Base-by-base conservation (phyloP, 53 echinoderm and acorn worm genomes). In the Paracentrotus lividus region DNA sequence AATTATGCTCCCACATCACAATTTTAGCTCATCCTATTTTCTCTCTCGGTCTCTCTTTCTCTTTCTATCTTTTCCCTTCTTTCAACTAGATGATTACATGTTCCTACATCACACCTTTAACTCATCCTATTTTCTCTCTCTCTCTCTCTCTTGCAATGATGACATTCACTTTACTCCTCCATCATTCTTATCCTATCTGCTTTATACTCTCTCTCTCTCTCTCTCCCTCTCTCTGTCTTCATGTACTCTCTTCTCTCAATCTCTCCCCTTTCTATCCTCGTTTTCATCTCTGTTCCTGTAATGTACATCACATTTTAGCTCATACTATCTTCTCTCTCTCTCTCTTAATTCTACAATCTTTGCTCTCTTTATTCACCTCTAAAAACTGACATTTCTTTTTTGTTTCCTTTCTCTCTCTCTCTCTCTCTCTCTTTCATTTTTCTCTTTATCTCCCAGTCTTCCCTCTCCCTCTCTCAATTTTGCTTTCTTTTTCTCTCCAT, bases 251-350 rank as follows among this genome's bases (percentile, higher is more conserved):
- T 49, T n/a, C n/a, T n/a, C n/a, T n/a, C 3, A 5, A 38, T 42
- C 36, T 38, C 16, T 85, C 85, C 24, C 85, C 18, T 76, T 36
- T 6, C 2, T 9, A 51, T 76, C 26, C 76, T 38, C 32, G 9
- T 33, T 76, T 15, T 76, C 61, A n/a, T n/a, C n/a, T 15, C 76
- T 76, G 76, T 76, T 76, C 32, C 76, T 33, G 36, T 33, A n/a
- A n/a, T n/a, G n/a, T n/a, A n/a, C n/a, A n/a, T n/a, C n/a, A n/a
- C n/a, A n/a, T n/a, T n/a, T n/a, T n/a, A n/a, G n/a, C n/a, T n/a
- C n/a, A n/a, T n/a, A n/a, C n/a, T n/a, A n/a, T n/a, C n/a, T 27
- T 76, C 76, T 76, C 26, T 76, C 76, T 36, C 10, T 36, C 3
- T 33, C 76, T 76, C 76, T 76, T 24, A n/a, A n/a, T n/a, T n/a